phyloP scores from a whole-genome alignment of 1,140 invertebrate genomes.

The Sinella curviseta region DNA sequence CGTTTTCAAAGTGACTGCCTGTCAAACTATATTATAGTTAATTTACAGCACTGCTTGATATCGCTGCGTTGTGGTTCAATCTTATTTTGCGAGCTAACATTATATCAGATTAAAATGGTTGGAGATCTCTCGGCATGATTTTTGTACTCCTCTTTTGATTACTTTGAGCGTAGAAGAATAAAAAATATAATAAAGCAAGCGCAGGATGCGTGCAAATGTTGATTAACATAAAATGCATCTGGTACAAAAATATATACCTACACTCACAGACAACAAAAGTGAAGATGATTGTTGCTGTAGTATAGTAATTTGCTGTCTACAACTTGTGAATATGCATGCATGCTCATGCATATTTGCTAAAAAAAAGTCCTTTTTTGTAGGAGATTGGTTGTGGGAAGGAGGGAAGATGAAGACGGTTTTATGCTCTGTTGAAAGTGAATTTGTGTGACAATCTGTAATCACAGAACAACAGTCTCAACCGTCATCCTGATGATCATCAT shows the following conservation, averaged over 20 bases:
- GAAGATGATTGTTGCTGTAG: no score
- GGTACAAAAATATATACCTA: no score
- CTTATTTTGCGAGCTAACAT: not conserved
- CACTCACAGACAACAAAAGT: no score
- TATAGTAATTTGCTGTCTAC: no score
- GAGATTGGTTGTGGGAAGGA: not conserved
- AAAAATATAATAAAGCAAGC: no score
- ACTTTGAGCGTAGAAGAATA: not conserved
- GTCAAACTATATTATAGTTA: conserved; percentile 6
- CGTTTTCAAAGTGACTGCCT: not conserved
- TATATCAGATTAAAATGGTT: not conserved
- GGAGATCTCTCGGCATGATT: not conserved
- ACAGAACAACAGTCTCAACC: not conserved
- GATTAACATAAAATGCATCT: no score
- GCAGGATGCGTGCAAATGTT: no score
- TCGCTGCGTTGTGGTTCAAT: conserved; percentile 12
- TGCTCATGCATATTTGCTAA: not conserved
- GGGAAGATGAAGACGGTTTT: not conserved
- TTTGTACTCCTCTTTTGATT: not conserved
- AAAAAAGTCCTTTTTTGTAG: not conserved
- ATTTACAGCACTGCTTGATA: not conserved
- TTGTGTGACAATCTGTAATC: not conserved
- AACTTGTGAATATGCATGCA: no score
- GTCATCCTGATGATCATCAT: not conserved
- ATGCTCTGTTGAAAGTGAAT: not conserved